Conservation (phyloP, 2,113 vertebrate genomes). For the Spheniscus mendiculus region DNA sequence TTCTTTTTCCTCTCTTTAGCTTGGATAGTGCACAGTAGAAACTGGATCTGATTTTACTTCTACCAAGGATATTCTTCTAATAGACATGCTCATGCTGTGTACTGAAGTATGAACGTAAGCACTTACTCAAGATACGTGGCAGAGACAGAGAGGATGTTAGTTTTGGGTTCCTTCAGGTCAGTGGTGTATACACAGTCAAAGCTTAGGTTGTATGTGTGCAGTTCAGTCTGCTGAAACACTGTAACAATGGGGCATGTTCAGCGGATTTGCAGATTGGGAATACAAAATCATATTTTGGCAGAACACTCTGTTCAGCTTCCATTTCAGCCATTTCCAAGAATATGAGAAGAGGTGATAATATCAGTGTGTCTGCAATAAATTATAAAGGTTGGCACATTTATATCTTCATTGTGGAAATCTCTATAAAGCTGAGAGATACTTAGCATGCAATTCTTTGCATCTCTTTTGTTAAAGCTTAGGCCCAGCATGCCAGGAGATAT, state of each 20-base stretch:
- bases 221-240: not conserved
- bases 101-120: not conserved
- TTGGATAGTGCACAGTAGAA: not conserved
- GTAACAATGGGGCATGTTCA: not conserved
- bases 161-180: not conserved
- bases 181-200: not conserved
- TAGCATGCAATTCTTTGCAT: not conserved
- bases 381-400: constrained; percentile 12
- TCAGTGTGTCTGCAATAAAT: constrained; percentile 34
- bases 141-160: not conserved
- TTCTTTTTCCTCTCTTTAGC: not conserved
- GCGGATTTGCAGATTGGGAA: not conserved
- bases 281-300: constrained; percentile 3
- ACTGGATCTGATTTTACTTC: not conserved
- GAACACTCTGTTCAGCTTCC: constrained; percentile 49
- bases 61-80: not conserved
- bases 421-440: not conserved
- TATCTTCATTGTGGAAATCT: not conserved
- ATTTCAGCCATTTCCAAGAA: constrained; percentile 14
- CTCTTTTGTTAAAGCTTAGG: not conserved
- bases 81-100: not conserved
- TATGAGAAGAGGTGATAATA: not conserved
- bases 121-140: not conserved
- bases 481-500: not conserved
- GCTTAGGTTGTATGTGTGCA: not conserved